Evolutionary conservation across 2,888 invertebrate species (phyloP), one percentile per base, ranked within the genome.

Genomic region (Aromia moschata): DNA sequence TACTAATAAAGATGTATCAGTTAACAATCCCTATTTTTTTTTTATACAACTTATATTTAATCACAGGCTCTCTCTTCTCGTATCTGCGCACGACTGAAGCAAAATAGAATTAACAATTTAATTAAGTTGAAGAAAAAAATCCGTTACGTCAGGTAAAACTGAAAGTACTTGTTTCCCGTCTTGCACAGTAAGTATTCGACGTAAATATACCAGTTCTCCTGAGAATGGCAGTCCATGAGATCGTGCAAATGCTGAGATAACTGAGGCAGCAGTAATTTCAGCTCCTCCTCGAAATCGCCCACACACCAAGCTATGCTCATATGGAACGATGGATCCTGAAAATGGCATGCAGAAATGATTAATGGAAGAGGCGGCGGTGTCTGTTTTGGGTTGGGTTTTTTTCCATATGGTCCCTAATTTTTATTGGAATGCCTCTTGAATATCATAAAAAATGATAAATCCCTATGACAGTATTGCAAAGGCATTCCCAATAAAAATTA

Each of bases 261-360:
- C 30, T 80, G 69, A 0, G 84, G 80, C 58, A 88, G 72, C 60
- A 84, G 73, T 20, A 74, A 64, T 47, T 77, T 80, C 9, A 91
- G 72, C 60, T 83, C 74, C 15, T 80, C 72, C 69, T 84, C 83
- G 65, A 85, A 81, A 78, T 93, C 86, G 0, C 92, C 93, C 52
- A 88, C 81, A 60, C 87, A 85, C 93, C 94, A 96, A 9, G 89
- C 82, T 65, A 95, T 82, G 76, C 95, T 95, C 71, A 92, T 85
- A 75, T 96, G 96, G 81, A 91, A 93, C 1, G 91, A 91, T 14
- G 92, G 89, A 75, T 91, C 84, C 93, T 94, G 78, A 68, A 85
- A 84, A 25, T 25, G 25, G n/a, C n/a, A n/a, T 25, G 25, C 25
- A 25, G 25, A 25, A 25, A 5, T 25, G n/a, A n/a, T n/a, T n/a